Conservation (phyloP, 1,140 invertebrate genomes). For the Kradibia gibbosae region DNA sequence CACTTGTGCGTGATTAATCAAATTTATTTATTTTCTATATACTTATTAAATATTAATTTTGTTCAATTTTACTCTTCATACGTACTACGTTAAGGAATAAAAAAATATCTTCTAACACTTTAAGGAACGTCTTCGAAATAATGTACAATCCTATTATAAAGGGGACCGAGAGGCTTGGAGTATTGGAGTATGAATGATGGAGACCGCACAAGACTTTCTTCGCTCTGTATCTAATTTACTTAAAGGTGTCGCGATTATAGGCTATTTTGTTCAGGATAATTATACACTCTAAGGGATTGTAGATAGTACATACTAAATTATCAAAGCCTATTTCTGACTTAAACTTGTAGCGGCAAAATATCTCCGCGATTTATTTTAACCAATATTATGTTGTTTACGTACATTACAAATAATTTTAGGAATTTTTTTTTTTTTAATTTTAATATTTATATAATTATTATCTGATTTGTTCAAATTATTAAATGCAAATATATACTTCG, state of each 20-base stretch:
- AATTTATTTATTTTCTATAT: too few relatives aligned
- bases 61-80: too few relatives aligned
- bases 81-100: too few relatives aligned
- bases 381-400: neutral
- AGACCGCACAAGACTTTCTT: neutral
- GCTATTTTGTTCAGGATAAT: slow-evolving; percentile 13
- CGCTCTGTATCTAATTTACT: slow-evolving; percentile 23
- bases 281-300: slow-evolving; percentile 27
- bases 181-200: neutral
- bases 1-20: neutral
- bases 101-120: too few relatives aligned
- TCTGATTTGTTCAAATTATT: too few relatives aligned
- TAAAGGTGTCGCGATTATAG: neutral
- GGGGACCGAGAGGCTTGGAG: neutral
- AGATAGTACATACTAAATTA: neutral
- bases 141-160: neutral
- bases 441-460: too few relatives aligned
- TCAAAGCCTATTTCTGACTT: neutral
- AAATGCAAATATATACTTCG: too few relatives aligned
- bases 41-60: too few relatives aligned
- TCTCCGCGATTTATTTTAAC: neutral
- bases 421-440: too few relatives aligned
- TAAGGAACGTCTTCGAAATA: too few relatives aligned
- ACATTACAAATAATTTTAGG: too few relatives aligned
- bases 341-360: neutral